Conservation (phyloP, 2,888 invertebrate species). For the Dasysyrphus tricinctus region DNA sequence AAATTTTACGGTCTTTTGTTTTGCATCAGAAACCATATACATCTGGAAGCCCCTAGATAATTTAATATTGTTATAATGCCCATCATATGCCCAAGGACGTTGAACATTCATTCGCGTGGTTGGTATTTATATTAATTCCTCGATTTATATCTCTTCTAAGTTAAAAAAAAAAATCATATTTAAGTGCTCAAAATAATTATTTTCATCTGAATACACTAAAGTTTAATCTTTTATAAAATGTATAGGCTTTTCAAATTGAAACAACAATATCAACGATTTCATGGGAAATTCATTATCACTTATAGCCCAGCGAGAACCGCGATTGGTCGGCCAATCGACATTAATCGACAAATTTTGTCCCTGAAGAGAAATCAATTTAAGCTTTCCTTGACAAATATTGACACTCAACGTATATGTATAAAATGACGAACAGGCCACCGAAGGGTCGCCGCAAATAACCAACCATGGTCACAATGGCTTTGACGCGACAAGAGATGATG, state of each 20-base stretch:
- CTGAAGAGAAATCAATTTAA: slow-evolving; percentile 70
- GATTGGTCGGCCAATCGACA: slow-evolving; percentile 45
- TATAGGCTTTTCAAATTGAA: slow-evolving; percentile 9
- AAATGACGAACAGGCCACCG: slow-evolving; percentile 51
- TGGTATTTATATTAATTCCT: too few species aligned
- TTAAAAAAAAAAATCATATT: too few species aligned
- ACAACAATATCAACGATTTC: slow-evolving; percentile 17
- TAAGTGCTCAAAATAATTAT: background rate
- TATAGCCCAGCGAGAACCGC: slow-evolving; percentile 22
- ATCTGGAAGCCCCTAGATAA: too few species aligned
- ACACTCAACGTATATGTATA: slow-evolving; percentile 34
- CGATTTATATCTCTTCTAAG: too few species aligned
- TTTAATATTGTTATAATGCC: too few species aligned
- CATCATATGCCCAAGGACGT: too few species aligned
- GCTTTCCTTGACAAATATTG: slow-evolving; percentile 68
- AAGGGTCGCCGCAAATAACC: slow-evolving; percentile 58
- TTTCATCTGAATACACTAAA: background rate
- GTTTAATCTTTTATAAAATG: background rate
- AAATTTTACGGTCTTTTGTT: too few species aligned
- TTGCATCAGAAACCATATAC: too few species aligned
- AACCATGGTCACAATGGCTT: slow-evolving; percentile 63
- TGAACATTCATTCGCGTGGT: too few species aligned
- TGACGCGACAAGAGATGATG: slow-evolving; percentile 39
- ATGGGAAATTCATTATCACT: slow-evolving; percentile 31
- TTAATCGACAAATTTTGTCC: slow-evolving; percentile 49